Evolutionary conservation across 1,140 invertebrate species (phyloP).

Genomic region (Zaprionus vittiger): DNA sequence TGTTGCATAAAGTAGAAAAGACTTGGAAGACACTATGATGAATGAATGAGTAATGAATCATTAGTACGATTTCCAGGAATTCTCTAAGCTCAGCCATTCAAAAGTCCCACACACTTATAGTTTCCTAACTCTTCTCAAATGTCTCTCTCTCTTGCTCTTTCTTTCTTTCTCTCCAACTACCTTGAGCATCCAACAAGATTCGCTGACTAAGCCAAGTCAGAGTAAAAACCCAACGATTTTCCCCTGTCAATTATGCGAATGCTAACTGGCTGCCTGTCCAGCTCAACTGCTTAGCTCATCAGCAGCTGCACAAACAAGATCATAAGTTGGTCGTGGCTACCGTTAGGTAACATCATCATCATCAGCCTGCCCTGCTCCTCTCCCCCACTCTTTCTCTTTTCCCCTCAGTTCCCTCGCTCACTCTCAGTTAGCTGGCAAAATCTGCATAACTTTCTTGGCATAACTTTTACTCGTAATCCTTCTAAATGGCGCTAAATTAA

Average conservation of each 20-base stretch:
- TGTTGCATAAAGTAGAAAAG: background rate
- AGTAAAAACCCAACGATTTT: constrained; percentile 6
- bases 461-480: constrained; percentile 55
- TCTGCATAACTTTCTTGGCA: constrained; percentile 52
- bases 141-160: background rate
- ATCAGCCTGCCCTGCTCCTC: background rate
- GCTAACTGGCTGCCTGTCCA: constrained; percentile 20
- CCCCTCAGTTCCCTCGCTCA: too few species aligned
- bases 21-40: too few species aligned
- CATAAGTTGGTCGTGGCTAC: background rate
- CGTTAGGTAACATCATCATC: constrained; percentile 39
- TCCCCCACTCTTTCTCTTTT: background rate
- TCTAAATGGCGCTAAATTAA: constrained; percentile 41
- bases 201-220: background rate
- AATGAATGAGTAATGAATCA: too few species aligned
- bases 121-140: background rate
- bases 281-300: constrained; percentile 12
- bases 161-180: background rate
- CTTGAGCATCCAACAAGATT: background rate
- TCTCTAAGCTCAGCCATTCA: background rate
- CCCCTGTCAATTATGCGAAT: constrained; percentile 19
- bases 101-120: background rate
- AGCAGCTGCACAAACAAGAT: constrained; percentile 32
- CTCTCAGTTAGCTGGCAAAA: constrained; percentile 14
- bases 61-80: background rate